Base-by-base conservation (phyloP, 1,140 invertebrate species). In the Anastrepha ludens region DNA sequence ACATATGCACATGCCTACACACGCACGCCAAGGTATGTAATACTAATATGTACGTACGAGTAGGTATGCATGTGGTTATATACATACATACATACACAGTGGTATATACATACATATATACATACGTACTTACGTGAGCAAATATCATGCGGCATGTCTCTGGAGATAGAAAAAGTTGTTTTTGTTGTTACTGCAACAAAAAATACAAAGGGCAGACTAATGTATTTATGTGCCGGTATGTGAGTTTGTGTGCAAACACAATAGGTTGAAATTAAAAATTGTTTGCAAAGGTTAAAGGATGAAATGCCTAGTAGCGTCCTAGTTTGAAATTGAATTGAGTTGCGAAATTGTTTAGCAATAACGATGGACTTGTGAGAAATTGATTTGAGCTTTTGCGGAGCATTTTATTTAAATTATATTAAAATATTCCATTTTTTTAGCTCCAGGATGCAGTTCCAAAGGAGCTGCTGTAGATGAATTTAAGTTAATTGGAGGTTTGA, bases 241-340 rank as follows among this genome's bases (percentile, higher is more conserved):
- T 74, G 44, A 47, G 17, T 39, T 1, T 11, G 3, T 44, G 39
- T 70, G 7, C 7, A 41, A 5, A 74, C 13, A 74, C 70, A 74
- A 74, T 74, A 41, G 39, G 47, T 47, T 74, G 70, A 74, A 74
- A 74, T 74, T 74, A 74, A 74, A 74, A 74, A 74, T 50, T 74
- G 70, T 74, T 74, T 47, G 70, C 70, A 74, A 44, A 74, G 70
- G 70, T 74, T 74, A 74, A 74, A 74, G 70, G 70, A 74, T 74
- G 44, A 74, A 74, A 74, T 74, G 70, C 70, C 70, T 74, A 50
- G 70, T 47, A 74, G 70, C 39, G 70, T 74, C 70, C 41, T n/a
- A 74, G 39, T 74, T 47, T 29, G 47, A 74, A 74, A 74, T 47
- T 15, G 70, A 74, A 74, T 74, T 74, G 70, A 74, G n/a, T 74